Base-by-base conservation (phyloP, 2,797 vertebrate genomes). In the Spea hammondii region DNA sequence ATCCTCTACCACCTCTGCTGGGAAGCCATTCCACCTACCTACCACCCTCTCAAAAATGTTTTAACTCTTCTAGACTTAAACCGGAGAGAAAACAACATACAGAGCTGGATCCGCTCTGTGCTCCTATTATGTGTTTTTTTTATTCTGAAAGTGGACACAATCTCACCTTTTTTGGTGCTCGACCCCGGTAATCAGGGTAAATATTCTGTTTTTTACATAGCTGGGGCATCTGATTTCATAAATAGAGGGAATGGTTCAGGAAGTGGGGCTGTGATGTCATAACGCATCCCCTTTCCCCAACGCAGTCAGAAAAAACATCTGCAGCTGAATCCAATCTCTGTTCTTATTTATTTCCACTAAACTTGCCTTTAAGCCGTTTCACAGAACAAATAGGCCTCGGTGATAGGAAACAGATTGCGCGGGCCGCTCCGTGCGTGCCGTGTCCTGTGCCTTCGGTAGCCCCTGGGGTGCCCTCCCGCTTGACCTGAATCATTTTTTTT, bases 331-430 rank as follows among this genome's bases (percentile, higher is more conserved):
- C 9, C 32, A 69, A 48, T 80, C 70, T 32, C 51, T 54, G 50
- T 53, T 70, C 67, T 65, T 80, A 65, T 79, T 79, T 70, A 74
- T 48, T 55, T 47, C 62, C 53, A 69, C 46, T 60, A 68, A 62
- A 46, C 11, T 11, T 55, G 51, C 70, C 49, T 57, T 51, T 79
- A 59, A 67, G 77, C 70, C 62, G 70, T 74, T 68, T 79, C 44
- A 51, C 47, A 12, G 57, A 55, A 76, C 72, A 76, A 70, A 75
- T 70, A 68, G 71, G 65, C 9, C 6, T 8, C 4, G 8, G 4
- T 79, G 65, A 75, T 70, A 8, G 45, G 17, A 75, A 70, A 70
- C 72, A 80, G 79, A 76, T 80, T 67, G 47, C 51, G 10, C 6
- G 68, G 65, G 65, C 70, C 44, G n/a, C 13, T n/a, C 55, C 48